phyloP scores from a whole-genome alignment of 2,888 invertebrate species.

The Heliothis peltigera region DNA sequence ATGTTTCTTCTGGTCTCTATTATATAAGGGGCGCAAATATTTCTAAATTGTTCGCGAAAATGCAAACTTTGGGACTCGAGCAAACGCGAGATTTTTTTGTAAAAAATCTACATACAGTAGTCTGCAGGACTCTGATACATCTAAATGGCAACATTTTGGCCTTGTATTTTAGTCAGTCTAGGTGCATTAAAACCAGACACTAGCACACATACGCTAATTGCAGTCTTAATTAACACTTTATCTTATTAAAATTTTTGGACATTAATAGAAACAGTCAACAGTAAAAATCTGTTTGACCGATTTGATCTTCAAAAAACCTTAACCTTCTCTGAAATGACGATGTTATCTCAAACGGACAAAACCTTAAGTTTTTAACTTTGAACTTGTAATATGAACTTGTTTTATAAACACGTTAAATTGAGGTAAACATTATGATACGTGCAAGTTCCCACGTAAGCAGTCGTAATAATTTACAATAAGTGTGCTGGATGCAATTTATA shows the following conservation, averaged over 20 bases:
- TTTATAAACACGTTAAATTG: background rate
- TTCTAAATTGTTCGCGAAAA: no score
- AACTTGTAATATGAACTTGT: constrained; percentile 10
- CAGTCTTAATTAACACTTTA: constrained; percentile 17
- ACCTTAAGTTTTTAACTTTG: constrained; percentile 25
- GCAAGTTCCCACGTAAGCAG: constrained; percentile 5
- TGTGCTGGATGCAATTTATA: background rate
- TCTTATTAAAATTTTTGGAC: no score
- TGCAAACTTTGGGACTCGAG: no score
- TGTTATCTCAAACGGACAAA: constrained; percentile 21
- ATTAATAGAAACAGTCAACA: constrained; percentile 7
- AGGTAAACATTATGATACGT: constrained; percentile 19
- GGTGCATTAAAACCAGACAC: no score
- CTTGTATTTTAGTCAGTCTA: no score
- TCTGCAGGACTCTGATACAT: no score
- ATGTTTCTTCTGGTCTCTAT: no score
- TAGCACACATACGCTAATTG: no score
- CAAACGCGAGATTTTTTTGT: no score
- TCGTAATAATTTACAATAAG: background rate
- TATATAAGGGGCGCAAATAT: no score
- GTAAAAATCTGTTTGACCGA: constrained; percentile 17
- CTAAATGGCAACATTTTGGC: no score
- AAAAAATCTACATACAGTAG: no score
- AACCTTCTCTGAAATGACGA: constrained; percentile 16
- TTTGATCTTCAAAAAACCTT: constrained; percentile 35